Evolutionary conservation across 1,140 invertebrate genomes (phyloP).

Genomic region (Zaprionus tsacasi): DNA sequence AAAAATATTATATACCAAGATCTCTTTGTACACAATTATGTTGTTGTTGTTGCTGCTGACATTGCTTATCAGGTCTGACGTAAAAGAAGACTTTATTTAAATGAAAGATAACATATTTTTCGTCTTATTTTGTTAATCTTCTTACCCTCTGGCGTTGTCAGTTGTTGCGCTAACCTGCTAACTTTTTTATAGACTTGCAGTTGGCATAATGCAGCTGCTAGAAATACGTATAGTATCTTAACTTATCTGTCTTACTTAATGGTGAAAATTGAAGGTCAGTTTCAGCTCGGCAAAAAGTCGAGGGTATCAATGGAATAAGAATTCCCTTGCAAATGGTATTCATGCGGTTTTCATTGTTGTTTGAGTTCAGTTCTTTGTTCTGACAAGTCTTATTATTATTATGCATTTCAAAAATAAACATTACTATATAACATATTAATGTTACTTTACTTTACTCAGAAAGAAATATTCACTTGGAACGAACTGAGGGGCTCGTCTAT

Average conservation of each 20-base stretch:
- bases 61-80: slow-evolving; percentile 66
- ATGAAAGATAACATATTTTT: slow-evolving; percentile 52
- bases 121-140: slow-evolving; percentile 41
- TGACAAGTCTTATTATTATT: not conserved
- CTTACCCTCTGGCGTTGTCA: not conserved
- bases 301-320: no score
- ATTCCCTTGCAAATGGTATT: no score
- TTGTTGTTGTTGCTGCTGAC: slow-evolving; percentile 29
- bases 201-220: slow-evolving; percentile 1
- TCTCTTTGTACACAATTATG: slow-evolving; percentile 1
- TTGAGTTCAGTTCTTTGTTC: not conserved
- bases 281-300: not conserved
- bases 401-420: not conserved
- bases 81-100: slow-evolving; percentile 64
- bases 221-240: not conserved
- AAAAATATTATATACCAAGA: not conserved
- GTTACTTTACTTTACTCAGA: not conserved
- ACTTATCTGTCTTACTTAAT: slow-evolving; percentile 4
- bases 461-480: not conserved
- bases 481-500: slow-evolving; percentile 19
- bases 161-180: slow-evolving; percentile 23
- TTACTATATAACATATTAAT: not conserved
- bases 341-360: no score
- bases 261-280: not conserved
- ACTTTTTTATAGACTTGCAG: slow-evolving; percentile 16